Conservation (phyloP, 2,113 vertebrate genomes). For the Solea senegalensis region DNA sequence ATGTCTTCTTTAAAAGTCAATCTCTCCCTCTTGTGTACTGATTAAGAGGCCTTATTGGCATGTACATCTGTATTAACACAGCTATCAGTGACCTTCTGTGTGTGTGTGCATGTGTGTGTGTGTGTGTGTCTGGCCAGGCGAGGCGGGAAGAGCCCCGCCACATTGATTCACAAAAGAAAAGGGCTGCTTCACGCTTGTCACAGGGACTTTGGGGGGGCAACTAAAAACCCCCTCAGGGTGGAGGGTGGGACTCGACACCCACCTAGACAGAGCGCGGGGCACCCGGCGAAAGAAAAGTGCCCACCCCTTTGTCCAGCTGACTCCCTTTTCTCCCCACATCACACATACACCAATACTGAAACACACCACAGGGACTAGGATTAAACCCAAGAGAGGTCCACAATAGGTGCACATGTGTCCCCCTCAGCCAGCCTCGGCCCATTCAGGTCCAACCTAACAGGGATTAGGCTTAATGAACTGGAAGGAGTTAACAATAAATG, state of each 20-base stretch:
- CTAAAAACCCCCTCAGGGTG: constrained; percentile 52
- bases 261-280: constrained; percentile 27
- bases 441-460: constrained; percentile 88
- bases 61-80: constrained; percentile 79
- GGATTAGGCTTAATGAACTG: constrained; percentile 99
- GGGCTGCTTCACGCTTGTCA: constrained; percentile 75
- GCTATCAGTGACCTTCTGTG: constrained; percentile 52
- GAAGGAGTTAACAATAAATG: constrained; percentile 98
- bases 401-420: constrained; percentile 91
- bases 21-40: constrained; percentile 78
- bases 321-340: constrained; percentile 45
- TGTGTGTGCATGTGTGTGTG: constrained; percentile 50
- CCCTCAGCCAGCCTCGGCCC: constrained; percentile 80
- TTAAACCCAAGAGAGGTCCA: constrained; percentile 84
- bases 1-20: constrained; percentile 80
- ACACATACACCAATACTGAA: constrained; percentile 41
- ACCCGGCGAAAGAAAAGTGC: constrained; percentile 49
- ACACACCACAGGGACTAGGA: constrained; percentile 82
- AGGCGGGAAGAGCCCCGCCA: constrained; percentile 41
- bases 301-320: constrained; percentile 62
- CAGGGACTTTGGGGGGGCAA: constrained; percentile 53
- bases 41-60: constrained; percentile 84
- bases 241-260: constrained; percentile 50
- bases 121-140: constrained; percentile 39
- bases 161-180: constrained; percentile 81